Percentiles rank a stretch among this genome's conserved stretches.
Conservation (phyloP, 2,797 vertebrate species). For the Yasuhikotakia modesta region DNA sequence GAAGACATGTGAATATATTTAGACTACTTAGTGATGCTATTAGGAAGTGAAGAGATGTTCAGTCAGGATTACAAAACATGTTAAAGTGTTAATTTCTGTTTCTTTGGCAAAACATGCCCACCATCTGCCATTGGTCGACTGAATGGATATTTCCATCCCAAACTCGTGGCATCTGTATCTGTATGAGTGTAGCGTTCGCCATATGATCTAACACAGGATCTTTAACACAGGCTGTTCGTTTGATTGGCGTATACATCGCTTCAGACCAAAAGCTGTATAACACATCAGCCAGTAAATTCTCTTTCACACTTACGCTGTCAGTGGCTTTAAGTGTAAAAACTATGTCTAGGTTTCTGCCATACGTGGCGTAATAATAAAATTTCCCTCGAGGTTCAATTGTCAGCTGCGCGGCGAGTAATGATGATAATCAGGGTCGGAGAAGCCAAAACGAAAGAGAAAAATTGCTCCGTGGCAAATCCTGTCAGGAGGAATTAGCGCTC, state of each 20-base stretch:
- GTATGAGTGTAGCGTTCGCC: too few relatives aligned
- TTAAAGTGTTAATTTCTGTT: too few relatives aligned
- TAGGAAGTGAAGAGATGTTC: too few relatives aligned
- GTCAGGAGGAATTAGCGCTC: conserved; percentile 75
- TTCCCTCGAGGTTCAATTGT: conserved; percentile 81
- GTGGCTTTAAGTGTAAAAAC: conserved; percentile 61
- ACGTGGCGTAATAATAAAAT: conserved; percentile 80
- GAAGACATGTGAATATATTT: too few relatives aligned
- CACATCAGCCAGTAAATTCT: conserved; percentile 54
- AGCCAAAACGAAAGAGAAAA: conserved; percentile 57
- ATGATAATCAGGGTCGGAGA: conserved; percentile 73
- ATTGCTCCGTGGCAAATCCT: conserved; percentile 72
- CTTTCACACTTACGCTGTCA: conserved; percentile 69
- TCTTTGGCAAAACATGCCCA: too few relatives aligned
- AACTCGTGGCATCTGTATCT: too few relatives aligned
- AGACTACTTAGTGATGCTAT: too few relatives aligned
- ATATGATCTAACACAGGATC: not conserved
- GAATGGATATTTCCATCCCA: too few relatives aligned
- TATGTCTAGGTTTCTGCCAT: conserved; percentile 43
- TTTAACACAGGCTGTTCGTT: not conserved
- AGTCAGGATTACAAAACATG: too few relatives aligned
- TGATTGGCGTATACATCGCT: not conserved
- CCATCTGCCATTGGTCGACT: too few relatives aligned
- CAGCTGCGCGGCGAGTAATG: conserved; percentile 77
- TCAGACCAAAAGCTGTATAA: not conserved